phyloP scores from a whole-genome alignment of 1,140 invertebrate genomes.

The Drosophila ercepeae region DNA sequence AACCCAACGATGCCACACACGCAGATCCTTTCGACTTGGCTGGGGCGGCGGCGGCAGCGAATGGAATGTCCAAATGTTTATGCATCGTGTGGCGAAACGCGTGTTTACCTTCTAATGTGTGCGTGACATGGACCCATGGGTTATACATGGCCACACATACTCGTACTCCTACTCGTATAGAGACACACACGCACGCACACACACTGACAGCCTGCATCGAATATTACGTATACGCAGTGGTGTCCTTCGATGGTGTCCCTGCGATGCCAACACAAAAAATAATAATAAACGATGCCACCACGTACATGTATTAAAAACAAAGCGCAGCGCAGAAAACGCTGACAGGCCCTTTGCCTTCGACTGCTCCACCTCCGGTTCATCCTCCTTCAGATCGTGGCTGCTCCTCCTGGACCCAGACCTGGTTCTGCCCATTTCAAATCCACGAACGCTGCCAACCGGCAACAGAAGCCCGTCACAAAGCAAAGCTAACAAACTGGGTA shows the following conservation, averaged over 20 bases:
- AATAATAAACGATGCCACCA: constrained; percentile 76
- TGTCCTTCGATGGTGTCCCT: constrained; percentile 36
- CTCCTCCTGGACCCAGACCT: not conserved
- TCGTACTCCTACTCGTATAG: no score
- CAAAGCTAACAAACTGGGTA: constrained; percentile 70
- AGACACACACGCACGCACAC: constrained; percentile 7
- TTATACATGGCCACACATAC: constrained; percentile 23
- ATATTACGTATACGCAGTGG: constrained; percentile 67
- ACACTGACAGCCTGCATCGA: constrained; percentile 28
- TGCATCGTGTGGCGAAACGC: constrained; percentile 68
- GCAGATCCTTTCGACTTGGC: constrained; percentile 31
- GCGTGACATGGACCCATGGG: constrained; percentile 74
- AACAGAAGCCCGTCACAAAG: constrained; percentile 56
- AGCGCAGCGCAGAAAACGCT: constrained; percentile 70
- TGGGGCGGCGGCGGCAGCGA: constrained; percentile 21
- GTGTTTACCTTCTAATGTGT: constrained; percentile 78
- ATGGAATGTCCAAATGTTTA: constrained; percentile 74
- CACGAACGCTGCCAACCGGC: constrained; percentile 21
- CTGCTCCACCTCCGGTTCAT: constrained; percentile 12
- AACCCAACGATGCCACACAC: constrained; percentile 59
- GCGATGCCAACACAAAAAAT: constrained; percentile 48
- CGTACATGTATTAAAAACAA: constrained; percentile 80
- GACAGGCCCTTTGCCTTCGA: constrained; percentile 59
- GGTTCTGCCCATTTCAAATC: not conserved
- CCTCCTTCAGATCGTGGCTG: constrained; percentile 4